Evolutionary conservation across 2,797 vertebrate genomes (phyloP).

Genomic region (Arnoldichthys spilopterus): DNA sequence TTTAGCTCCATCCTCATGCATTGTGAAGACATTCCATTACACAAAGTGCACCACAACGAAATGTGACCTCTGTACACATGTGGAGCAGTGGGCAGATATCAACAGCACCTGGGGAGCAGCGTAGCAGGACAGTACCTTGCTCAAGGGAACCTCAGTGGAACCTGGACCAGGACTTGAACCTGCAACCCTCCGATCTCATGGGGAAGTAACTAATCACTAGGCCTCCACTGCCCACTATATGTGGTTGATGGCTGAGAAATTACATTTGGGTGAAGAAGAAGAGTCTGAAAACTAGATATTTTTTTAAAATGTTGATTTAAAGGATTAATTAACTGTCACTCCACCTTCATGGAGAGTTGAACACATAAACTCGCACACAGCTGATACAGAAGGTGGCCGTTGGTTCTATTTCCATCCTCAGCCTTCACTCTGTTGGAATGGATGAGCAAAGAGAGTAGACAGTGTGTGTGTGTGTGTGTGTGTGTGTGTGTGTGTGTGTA

Average conservation of each 20-base stretch:
- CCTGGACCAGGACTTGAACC: too few species aligned
- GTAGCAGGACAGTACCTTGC: too few species aligned
- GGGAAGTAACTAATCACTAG: too few species aligned
- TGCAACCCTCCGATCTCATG: too few species aligned
- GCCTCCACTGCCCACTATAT: neutral
- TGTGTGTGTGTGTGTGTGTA: neutral
- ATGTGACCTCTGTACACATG: too few species aligned
- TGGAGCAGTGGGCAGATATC: too few species aligned
- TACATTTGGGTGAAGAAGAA: neutral
- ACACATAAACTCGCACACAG: conserved; percentile 1
- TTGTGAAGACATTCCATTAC: too few species aligned
- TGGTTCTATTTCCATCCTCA: conserved; percentile 25
- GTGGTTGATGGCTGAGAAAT: neutral
- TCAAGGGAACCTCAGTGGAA: too few species aligned
- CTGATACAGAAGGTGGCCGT: conserved; percentile 17
- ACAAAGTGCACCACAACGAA: too few species aligned
- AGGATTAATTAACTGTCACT: neutral
- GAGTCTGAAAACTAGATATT: too few species aligned
- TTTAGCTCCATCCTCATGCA: too few species aligned
- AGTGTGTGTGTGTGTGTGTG: neutral
- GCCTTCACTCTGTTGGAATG: conserved; percentile 25
- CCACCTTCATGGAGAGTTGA: neutral
- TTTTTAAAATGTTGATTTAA: neutral
- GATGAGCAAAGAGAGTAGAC: neutral
- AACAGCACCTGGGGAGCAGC: too few species aligned